phyloP scores from a whole-genome alignment of 30 jellyfish, hydroid and myxozoan species.

The Clytia hemisphaerica region DNA sequence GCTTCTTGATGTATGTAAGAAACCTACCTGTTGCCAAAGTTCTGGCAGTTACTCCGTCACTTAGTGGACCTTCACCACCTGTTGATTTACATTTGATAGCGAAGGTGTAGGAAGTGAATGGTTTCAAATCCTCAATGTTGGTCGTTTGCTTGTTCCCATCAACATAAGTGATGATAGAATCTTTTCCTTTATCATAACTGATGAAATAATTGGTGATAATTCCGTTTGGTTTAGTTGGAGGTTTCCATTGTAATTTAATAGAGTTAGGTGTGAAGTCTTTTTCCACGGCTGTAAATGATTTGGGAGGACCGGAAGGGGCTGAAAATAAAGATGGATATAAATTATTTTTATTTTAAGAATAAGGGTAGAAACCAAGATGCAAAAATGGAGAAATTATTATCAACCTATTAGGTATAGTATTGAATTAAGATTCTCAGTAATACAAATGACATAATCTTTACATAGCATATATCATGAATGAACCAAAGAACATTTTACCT shows the following conservation, averaged over 20 bases:
- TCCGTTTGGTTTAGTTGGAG: constrained; percentile 26
- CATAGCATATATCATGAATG: not conserved
- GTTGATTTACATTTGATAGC: not conserved
- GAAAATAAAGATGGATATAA: not conserved
- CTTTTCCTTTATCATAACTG: not conserved
- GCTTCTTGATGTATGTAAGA: no score
- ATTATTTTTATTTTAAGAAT: not conserved
- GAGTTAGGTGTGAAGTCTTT: not conserved
- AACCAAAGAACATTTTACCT: not conserved
- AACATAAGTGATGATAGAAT: no score
- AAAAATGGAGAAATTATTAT: not conserved
- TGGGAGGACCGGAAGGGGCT: constrained; percentile 18
- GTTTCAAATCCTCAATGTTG: constrained; percentile 2
- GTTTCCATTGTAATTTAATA: constrained; percentile 4
- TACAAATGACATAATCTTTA: no score
- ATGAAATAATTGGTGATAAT: constrained; percentile 5
- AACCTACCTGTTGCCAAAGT: constrained; percentile 17
- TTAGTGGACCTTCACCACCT: constrained; percentile 20
- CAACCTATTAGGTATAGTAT: not conserved
- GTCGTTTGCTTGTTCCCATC: no score
- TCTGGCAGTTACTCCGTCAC: not conserved
- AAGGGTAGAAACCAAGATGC: not conserved
- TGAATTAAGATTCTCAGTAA: not conserved
- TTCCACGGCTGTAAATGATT: not conserved
- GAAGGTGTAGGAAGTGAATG: constrained; percentile 4